Percentiles rank a stretch among this genome's conserved stretches.
These are phyloP conservation scores for Autographa pulchrina DNA, from an alignment of 2,888 invertebrate species.

Conservation along the genomic window DNA sequence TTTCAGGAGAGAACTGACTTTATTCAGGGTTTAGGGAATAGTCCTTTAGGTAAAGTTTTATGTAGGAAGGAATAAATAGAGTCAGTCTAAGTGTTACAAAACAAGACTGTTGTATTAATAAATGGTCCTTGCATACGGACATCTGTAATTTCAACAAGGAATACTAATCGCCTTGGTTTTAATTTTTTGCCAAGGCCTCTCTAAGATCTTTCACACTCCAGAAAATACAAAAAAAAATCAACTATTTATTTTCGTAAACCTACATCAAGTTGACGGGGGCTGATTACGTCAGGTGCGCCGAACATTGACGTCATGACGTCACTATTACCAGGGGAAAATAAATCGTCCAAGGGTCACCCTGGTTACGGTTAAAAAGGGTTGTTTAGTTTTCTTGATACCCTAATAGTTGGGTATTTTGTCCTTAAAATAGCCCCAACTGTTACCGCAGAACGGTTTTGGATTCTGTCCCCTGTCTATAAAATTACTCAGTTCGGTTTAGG, in stretches of 20 bases:
- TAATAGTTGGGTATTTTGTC: conserved; percentile 53
- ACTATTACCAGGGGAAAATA: conserved; percentile 59
- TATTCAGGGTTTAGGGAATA: background rate
- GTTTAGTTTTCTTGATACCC: conserved; percentile 58
- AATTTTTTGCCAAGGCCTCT: conserved; percentile 7
- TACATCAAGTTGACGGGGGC: conserved; percentile 69
- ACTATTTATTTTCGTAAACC: conserved; percentile 58
- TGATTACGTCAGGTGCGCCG: conserved; percentile 69
- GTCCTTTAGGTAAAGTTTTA: background rate
- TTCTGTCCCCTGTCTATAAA: conserved; percentile 39
- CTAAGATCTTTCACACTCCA: conserved; percentile 28
- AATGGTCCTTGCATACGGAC: conserved; percentile 16
- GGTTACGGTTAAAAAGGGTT: conserved; percentile 54
- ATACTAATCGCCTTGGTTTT: conserved; percentile 8
- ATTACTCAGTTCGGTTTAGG: conserved; percentile 39
- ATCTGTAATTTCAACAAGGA: conserved; percentile 20
- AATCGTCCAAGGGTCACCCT: conserved; percentile 53
- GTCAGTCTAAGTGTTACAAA: no score
- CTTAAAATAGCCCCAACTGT: conserved; percentile 52
- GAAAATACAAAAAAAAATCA: conserved; percentile 32
- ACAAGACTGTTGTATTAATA: no score
- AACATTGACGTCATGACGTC: conserved; percentile 59
- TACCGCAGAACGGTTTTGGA: conserved; percentile 50
- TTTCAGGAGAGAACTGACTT: background rate
- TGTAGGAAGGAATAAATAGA: background rate